Evolutionary conservation across 1,140 invertebrate species (phyloP), one percentile per base, ranked within the genome.

Genomic region (Octopus bimaculoides): DNA sequence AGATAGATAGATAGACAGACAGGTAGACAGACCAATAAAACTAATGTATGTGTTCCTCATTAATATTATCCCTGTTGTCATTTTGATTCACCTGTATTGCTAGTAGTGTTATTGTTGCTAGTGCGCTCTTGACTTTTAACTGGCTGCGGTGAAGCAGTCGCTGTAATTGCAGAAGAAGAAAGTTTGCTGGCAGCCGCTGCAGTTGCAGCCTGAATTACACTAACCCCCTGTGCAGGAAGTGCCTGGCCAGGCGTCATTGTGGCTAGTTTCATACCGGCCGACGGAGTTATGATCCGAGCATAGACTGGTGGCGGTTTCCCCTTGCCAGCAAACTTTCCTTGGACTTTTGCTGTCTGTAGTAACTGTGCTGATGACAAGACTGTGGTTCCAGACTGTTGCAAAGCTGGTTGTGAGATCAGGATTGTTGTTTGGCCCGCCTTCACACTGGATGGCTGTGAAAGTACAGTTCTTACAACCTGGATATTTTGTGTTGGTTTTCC

Each of bases 201-300:
- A 17, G 56, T 20, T 0, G 74, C 82, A 56, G 85, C 86, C 79
- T 87, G 86, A 61, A 87, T 80, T 52, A 86, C 81, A 71, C 82
- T 82, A 52, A 84, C 82, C 20, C 77, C 81, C 26, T 53, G 79
- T 41, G 26, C 77, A 69, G 54, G 75, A n/a, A 74, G 73, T 55
- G 77, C 82, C 66, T 82, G 75, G 14, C 75, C 81, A 4, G 78
- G 81, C 5, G 78, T 71, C 69, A 86, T 80, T 5, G 81, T 84
- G 41, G 86, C 80, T 78, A 85, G 81, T 69, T 85, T 83, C 79
- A 88, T 84, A n/a, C 86, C 86, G 12, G 86, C 84, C 9, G 88
- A 87, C 0, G 88, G 88, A 6, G 86, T 88, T 52, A 89, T 89
- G 69, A 89, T 89, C 10, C 88, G 82, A n/a, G 88, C 88, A 83